These are phyloP conservation scores for Tethea ocularis DNA, from an alignment of 2,888 invertebrate species.

Conservation along the genomic window DNA sequence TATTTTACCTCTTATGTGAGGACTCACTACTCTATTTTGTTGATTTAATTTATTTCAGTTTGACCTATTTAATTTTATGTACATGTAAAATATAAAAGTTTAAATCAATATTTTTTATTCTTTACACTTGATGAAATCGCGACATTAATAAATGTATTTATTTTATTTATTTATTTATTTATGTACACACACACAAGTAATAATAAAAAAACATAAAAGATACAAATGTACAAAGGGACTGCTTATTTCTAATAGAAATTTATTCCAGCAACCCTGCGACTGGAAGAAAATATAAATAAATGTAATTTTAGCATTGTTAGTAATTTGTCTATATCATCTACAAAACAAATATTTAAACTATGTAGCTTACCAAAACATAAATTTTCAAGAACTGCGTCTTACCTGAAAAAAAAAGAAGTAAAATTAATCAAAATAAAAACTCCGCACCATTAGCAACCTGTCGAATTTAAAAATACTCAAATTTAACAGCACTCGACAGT, in stretches of 20 bases:
- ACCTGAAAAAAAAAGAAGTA: constrained; percentile 33
- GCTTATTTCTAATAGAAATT: too few relatives aligned
- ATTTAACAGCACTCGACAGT: not conserved
- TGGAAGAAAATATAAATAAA: too few relatives aligned
- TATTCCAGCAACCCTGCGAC: too few relatives aligned
- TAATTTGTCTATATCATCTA: too few relatives aligned
- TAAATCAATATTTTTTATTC: not conserved
- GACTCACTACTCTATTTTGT: constrained; percentile 10
- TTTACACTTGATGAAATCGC: too few relatives aligned
- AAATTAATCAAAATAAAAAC: constrained; percentile 12
- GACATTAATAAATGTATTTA: too few relatives aligned
- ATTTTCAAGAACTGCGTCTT: constrained; percentile 14
- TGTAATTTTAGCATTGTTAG: too few relatives aligned
- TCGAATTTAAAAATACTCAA: constrained; percentile 3
- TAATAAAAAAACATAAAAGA: too few relatives aligned
- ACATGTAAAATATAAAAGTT: not conserved
- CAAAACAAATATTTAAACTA: too few relatives aligned
- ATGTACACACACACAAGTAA: too few relatives aligned
- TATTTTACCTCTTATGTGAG: constrained; percentile 15
- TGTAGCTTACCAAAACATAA: not conserved
- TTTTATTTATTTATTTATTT: too few relatives aligned
- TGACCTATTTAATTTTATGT: constrained; percentile 8
- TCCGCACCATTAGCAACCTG: not conserved
- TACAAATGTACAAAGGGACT: too few relatives aligned
- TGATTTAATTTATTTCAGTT: constrained; percentile 13